Evolutionary conservation across 2,888 invertebrate genomes (phyloP).

Genomic region (Caenorhabditis sp.): DNA sequence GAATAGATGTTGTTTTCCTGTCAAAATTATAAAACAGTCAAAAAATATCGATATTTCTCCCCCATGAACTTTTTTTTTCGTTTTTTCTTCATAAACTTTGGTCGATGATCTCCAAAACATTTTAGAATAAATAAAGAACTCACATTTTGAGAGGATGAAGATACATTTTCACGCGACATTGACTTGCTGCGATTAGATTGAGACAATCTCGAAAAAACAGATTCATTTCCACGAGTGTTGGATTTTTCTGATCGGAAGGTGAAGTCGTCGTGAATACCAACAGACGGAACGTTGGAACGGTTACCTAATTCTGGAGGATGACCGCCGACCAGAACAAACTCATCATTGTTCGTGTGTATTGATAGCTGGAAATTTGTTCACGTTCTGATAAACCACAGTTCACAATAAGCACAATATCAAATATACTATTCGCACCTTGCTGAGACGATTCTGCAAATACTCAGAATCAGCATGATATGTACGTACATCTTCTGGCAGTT

Average conservation of each 20-base stretch:
- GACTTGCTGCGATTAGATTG: not conserved
- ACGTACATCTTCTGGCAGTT: constrained; percentile 12
- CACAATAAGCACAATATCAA: not conserved
- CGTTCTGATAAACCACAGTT: too few species aligned
- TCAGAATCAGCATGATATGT: constrained; percentile 27
- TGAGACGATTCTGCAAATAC: constrained; percentile 21
- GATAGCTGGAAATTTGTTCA: constrained; percentile 34
- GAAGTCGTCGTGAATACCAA: not conserved
- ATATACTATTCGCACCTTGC: not conserved
- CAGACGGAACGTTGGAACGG: not conserved
- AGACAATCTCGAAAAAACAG: not conserved
- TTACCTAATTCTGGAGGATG: constrained; percentile 14
- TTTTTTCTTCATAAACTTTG: too few species aligned
- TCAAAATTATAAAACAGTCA: too few species aligned
- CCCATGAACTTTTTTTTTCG: too few species aligned
- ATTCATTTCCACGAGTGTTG: not conserved
- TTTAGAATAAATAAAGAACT: too few species aligned
- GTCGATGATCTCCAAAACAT: too few species aligned
- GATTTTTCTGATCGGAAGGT: not conserved
- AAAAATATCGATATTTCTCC: too few species aligned
- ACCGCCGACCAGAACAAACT: constrained; percentile 41
- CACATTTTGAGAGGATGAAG: not conserved
- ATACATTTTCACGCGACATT: not conserved
- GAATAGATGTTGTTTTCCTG: not conserved
- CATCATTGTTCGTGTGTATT: constrained; percentile 46